Evolutionary conservation across 2,888 invertebrate species (phyloP).

Genomic region (Thera britannica): DNA sequence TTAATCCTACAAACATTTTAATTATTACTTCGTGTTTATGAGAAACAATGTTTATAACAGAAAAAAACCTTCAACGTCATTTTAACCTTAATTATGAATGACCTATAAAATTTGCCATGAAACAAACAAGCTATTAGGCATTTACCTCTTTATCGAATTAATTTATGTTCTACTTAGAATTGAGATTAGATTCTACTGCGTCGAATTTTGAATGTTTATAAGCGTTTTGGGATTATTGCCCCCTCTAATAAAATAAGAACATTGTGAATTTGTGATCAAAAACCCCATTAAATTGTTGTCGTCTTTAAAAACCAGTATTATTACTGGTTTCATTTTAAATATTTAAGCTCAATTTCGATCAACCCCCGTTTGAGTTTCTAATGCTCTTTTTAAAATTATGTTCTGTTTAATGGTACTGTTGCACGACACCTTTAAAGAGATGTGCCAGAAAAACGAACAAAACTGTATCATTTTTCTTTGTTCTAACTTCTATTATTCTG

Average conservation of each 20-base stretch:
- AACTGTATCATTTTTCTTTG: background rate
- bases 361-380: background rate
- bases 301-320: conserved; percentile 1
- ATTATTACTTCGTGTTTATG: conserved; percentile 10
- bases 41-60: conserved; percentile 1
- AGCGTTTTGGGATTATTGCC: background rate
- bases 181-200: conserved; percentile 24
- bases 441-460: background rate
- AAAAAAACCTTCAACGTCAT: conserved; percentile 5
- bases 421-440: background rate
- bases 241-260: conserved; percentile 3
- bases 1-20: background rate
- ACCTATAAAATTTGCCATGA: conserved; percentile 21
- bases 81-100: conserved; percentile 17
- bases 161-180: conserved; percentile 26
- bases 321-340: conserved; percentile 1
- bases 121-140: conserved; percentile 20
- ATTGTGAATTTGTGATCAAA: background rate
- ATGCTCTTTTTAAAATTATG: background rate
- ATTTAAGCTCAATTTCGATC: background rate
- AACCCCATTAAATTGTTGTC: background rate
- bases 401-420: background rate
- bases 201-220: conserved; percentile 19
- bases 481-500: background rate
- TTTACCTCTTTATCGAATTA: conserved; percentile 28